Conservation (phyloP, 2,113 vertebrate species). For the Elephantulus edwardii region DNA sequence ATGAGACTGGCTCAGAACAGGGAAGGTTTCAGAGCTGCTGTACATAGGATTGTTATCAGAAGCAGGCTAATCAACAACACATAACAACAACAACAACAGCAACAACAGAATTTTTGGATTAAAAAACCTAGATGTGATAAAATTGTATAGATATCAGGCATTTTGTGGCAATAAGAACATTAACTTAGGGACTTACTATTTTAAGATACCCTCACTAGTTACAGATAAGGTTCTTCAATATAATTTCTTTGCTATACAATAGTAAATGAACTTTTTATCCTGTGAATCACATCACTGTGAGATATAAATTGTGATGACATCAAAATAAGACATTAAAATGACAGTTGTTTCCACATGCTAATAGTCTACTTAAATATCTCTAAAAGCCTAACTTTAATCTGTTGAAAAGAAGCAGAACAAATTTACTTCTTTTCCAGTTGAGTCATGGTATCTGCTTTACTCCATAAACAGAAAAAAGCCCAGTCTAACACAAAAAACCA, state of each 20-base stretch:
- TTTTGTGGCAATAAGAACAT: not conserved
- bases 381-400: constrained; percentile 53
- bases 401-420: constrained; percentile 37
- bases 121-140: not conserved
- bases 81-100: too few relatives aligned
- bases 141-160: not conserved
- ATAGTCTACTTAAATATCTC: constrained; percentile 38
- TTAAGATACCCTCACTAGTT: constrained; percentile 13
- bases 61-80: too few relatives aligned
- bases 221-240: not conserved
- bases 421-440: constrained; percentile 51
- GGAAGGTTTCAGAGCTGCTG: too few relatives aligned
- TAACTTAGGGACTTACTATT: constrained; percentile 1
- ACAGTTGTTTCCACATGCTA: constrained; percentile 42
- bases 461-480: constrained; percentile 48
- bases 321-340: constrained; percentile 53
- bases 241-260: not conserved
- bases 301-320: constrained; percentile 52
- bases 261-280: constrained; percentile 31
- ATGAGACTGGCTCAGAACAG: too few relatives aligned
- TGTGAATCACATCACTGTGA: constrained; percentile 42
- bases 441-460: constrained; percentile 26
- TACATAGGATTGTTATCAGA: too few relatives aligned
- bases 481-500: too few relatives aligned
- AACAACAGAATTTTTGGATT: not conserved